phyloP scores from a whole-genome alignment of 2,888 invertebrate species.

The Yponomeuta evonymella region DNA sequence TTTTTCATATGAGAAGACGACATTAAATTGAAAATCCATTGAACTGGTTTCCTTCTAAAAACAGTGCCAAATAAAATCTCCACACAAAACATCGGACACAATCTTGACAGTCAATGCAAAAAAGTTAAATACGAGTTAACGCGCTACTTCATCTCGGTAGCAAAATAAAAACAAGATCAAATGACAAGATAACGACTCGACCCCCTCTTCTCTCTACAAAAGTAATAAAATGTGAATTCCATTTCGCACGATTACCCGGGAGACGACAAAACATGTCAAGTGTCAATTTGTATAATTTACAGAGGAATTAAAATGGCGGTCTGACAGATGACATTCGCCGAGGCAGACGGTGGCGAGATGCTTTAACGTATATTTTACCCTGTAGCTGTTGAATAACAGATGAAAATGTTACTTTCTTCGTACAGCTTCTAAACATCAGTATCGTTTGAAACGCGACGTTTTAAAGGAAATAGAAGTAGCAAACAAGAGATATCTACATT shows the following conservation, averaged over 20 bases:
- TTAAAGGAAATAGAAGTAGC: neutral
- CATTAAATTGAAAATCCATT: constrained; percentile 51
- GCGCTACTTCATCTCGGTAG: constrained; percentile 17
- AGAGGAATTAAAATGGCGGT: constrained; percentile 61
- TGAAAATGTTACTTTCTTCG: neutral
- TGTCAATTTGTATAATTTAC: constrained; percentile 70
- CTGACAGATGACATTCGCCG: constrained; percentile 63
- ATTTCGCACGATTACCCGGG: constrained; percentile 62
- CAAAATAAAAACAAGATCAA: constrained; percentile 29
- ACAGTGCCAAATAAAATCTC: constrained; percentile 25
- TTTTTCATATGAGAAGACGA: constrained; percentile 62
- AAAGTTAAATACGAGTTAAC: constrained; percentile 8
- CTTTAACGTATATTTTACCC: neutral
- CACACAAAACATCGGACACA: constrained; percentile 18
- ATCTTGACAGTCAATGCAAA: constrained; percentile 13
- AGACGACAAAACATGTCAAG: constrained; percentile 71
- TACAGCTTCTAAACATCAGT: too few species aligned
- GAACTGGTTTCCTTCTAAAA: too few species aligned
- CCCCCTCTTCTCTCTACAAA: constrained; percentile 38
- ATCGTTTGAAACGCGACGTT: neutral
- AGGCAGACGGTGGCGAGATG: neutral
- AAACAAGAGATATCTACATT: neutral
- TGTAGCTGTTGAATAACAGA: neutral
- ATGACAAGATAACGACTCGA: constrained; percentile 32
- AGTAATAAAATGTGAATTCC: constrained; percentile 55